Percentiles rank a stretch among this genome's conserved stretches.
phyloP scores from a whole-genome alignment of 2,113 vertebrate species.

The Maccullochella peelii region DNA sequence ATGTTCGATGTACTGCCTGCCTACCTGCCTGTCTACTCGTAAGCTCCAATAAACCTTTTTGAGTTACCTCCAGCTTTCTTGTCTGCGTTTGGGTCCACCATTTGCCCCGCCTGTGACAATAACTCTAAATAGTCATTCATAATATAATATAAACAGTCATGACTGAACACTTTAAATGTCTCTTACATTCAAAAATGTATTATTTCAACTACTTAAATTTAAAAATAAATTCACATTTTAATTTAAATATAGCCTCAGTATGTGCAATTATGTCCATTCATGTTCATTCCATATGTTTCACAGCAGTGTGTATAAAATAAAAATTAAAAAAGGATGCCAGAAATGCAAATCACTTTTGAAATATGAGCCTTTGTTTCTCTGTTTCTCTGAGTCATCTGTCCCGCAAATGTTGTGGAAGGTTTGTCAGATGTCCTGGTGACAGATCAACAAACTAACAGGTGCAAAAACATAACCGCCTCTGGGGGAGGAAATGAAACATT shows the following conservation, averaged over 20 bases:
- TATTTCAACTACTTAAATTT: too few relatives aligned
- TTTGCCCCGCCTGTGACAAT: too few relatives aligned
- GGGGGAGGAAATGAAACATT: conserved; percentile 22
- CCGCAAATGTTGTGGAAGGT: conserved; percentile 14
- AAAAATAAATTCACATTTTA: neutral
- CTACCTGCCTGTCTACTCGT: too few relatives aligned
- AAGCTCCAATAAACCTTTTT: too few relatives aligned
- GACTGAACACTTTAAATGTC: neutral
- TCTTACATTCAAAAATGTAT: neutral
- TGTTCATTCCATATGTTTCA: neutral
- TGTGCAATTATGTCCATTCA: neutral
- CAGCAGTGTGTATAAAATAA: neutral
- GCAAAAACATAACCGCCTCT: conserved; percentile 54
- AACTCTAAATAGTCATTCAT: neutral
- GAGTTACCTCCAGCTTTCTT: too few relatives aligned
- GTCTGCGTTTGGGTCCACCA: too few relatives aligned
- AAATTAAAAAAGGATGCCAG: neutral
- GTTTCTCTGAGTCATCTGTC: neutral
- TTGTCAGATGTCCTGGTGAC: conserved; percentile 23
- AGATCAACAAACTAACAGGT: conserved; percentile 52
- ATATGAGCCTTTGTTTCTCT: conserved; percentile 5
- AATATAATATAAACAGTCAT: neutral
- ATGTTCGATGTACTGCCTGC: too few relatives aligned
- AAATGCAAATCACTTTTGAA: conserved; percentile 7
- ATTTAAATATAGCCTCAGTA: neutral